phyloP scores from a whole-genome alignment of 37 sponge, comb jelly and placozoan species.

The Cliona cf. orientalis region DNA sequence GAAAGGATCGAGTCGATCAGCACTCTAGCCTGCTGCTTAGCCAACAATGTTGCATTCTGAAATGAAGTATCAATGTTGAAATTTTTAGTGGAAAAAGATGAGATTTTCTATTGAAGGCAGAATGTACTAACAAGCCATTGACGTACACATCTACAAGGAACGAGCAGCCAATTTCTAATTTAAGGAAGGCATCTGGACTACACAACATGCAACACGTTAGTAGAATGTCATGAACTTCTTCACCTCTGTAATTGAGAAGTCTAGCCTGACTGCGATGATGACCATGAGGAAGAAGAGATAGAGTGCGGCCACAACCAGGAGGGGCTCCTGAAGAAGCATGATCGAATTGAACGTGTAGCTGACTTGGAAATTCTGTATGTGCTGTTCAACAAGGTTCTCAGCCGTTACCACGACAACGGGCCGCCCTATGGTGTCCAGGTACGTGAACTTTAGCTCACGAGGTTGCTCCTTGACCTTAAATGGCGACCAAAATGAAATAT shows the following conservation, averaged over 20 bases:
- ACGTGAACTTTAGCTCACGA: constrained; percentile 73
- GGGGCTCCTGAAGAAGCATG: constrained; percentile 91
- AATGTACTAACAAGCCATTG: too few species aligned
- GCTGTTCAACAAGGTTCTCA: constrained; percentile 90
- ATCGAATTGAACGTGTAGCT: constrained; percentile 76
- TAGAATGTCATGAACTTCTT: neutral
- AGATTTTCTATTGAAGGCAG: too few species aligned
- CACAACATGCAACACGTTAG: neutral
- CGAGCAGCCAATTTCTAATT: neutral
- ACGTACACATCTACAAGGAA: neutral
- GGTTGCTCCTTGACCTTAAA: constrained; percentile 56
- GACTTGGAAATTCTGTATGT: constrained; percentile 91
- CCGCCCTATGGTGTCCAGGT: constrained; percentile 94
- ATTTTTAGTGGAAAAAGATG: too few species aligned
- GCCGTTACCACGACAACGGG: constrained; percentile 74
- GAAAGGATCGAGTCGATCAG: constrained; percentile 42
- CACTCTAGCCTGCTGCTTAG: constrained; percentile 64
- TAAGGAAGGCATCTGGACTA: neutral
- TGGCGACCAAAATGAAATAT: constrained; percentile 57
- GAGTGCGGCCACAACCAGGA: constrained; percentile 85
- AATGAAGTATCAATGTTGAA: neutral
- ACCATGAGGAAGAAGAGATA: constrained; percentile 87
- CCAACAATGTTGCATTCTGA: constrained; percentile 48
- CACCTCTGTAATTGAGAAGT: constrained; percentile 92
- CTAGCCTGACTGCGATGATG: constrained; percentile 86